Evolutionary conservation across 2,888 invertebrate species (phyloP), one percentile per base, ranked within the genome.

Genomic region (Dysmachus trigonus): DNA sequence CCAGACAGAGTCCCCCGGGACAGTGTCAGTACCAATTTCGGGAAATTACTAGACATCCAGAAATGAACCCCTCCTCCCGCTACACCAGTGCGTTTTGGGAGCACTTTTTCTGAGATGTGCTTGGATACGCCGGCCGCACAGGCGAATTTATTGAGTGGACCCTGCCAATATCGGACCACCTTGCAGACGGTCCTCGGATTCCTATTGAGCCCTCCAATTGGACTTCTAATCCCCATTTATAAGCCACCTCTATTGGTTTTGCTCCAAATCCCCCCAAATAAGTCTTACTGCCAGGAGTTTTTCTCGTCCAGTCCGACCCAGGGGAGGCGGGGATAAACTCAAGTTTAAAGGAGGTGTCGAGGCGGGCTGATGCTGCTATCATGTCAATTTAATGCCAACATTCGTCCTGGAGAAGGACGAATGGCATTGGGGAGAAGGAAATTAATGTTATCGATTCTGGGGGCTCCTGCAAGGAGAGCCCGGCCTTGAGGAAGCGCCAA

Each of bases 1-100:
- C 81, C 62, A 81, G 81, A 62, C 81, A 33, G 62, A 47, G 81
- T 62, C 81, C 81, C 62, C 53, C 62, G 81, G 81, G 81, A 81
- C 30, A 81, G 53, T 81, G 81, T 81, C 81, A 53, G 81, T 81
- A 81, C 81, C 81, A 81, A 81, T 81, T 81, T 81, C 81, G n/a
- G 81, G 33, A 81, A 81, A 81, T 81, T 81, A 81, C 81, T 81
- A 81, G 81, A 81, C 81, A 81, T 81, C 81, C 18, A 62, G 31
- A 81, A 81, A 31, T 81, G 81, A 33, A 73, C 77, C 22, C 51
- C 47, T 15, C 27, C 38, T 0, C 10, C 38, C 22, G 2, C 33
- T 33, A 73, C 1, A 30, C 35, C 31, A 62, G n/a, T 81, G 81
- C 81, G 81, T 81, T 62, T 30, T 33, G 27, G 35, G 51, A 62